These are phyloP conservation scores for Bactericera cockerelli DNA, from an alignment of 1,140 invertebrate genomes.

Conservation along the genomic window DNA sequence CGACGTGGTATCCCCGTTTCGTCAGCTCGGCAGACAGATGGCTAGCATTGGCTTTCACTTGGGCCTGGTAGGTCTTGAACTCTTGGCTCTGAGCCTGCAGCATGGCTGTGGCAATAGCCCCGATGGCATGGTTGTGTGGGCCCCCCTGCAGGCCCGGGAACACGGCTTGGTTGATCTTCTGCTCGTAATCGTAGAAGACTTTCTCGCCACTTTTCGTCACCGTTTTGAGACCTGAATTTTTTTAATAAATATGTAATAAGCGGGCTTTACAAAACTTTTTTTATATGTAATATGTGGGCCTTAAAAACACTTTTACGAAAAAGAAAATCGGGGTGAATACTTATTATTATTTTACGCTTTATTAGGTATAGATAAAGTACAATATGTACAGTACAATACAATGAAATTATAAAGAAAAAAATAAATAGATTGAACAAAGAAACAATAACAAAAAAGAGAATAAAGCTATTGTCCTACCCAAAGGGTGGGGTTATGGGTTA, in stretches of 20 bases:
- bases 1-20: slow-evolving; percentile 50
- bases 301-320: no score
- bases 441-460: no score
- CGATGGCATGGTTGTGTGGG: slow-evolving; percentile 85
- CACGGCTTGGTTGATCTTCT: slow-evolving; percentile 79
- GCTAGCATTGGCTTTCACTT: slow-evolving; percentile 68
- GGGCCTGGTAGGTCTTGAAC: slow-evolving; percentile 74
- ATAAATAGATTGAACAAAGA: no score
- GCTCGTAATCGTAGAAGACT: slow-evolving; percentile 68
- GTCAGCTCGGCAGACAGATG: slow-evolving; percentile 44
- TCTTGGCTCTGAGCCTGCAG: slow-evolving; percentile 65
- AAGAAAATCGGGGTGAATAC: no score
- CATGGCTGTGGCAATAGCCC: slow-evolving; percentile 79
- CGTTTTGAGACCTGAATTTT: slow-evolving; percentile 34
- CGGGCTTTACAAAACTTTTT: neutral
- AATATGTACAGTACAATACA: no score
- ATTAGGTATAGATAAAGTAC: no score
- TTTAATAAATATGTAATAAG: neutral
- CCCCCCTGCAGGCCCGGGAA: slow-evolving; percentile 89
- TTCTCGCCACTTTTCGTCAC: slow-evolving; percentile 59
- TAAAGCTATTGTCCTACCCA: no score
- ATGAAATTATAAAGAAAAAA: no score
- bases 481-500: no score
- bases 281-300: no score
- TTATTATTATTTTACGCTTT: no score